Percentiles rank a stretch among this genome's conserved stretches.
phyloP scores from a whole-genome alignment of 2,888 invertebrate genomes.

The Liodrosophila aerea region DNA sequence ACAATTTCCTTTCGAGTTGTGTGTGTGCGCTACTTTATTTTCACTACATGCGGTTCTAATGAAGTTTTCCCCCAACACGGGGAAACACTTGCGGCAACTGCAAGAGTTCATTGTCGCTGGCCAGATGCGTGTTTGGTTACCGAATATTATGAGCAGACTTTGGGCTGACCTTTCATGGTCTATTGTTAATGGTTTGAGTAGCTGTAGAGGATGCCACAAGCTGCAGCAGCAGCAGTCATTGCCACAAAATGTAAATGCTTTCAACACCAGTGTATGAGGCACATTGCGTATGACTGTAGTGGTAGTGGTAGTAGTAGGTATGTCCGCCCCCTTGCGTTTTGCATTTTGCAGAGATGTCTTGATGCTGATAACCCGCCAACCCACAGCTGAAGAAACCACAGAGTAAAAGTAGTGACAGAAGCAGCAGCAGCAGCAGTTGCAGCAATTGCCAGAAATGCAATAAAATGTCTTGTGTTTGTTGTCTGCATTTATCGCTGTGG shows the following conservation, averaged over 20 bases:
- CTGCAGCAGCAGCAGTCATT: conserved; percentile 55
- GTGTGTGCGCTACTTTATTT: conserved; percentile 32
- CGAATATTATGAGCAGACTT: conserved; percentile 45
- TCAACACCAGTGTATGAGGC: conserved; percentile 1
- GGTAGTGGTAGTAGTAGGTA: conserved; percentile 11
- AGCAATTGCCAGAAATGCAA: conserved; percentile 27
- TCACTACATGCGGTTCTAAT: conserved; percentile 36
- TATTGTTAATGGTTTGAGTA: conserved; percentile 28
- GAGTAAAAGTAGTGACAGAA: conserved; percentile 49
- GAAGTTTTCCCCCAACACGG: conserved; percentile 15
- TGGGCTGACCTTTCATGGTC: conserved; percentile 60
- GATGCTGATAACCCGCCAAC: conserved; percentile 44
- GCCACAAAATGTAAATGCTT: background rate
- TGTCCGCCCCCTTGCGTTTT: conserved; percentile 33
- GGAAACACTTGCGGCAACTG: conserved; percentile 4
- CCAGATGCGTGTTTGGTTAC: conserved; percentile 3
- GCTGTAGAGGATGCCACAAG: conserved; percentile 13
- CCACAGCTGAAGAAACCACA: conserved; percentile 6
- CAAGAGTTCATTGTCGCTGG: conserved; percentile 37
- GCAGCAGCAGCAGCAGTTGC: conserved; percentile 8
- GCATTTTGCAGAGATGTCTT: conserved; percentile 54
- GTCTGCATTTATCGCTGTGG: conserved; percentile 54
- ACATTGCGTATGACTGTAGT: conserved; percentile 4
- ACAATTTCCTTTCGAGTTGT: conserved; percentile 65
- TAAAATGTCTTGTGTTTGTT: conserved; percentile 37